Base-by-base conservation (phyloP, 2,113 vertebrate species). In the Scopus umbretta region DNA sequence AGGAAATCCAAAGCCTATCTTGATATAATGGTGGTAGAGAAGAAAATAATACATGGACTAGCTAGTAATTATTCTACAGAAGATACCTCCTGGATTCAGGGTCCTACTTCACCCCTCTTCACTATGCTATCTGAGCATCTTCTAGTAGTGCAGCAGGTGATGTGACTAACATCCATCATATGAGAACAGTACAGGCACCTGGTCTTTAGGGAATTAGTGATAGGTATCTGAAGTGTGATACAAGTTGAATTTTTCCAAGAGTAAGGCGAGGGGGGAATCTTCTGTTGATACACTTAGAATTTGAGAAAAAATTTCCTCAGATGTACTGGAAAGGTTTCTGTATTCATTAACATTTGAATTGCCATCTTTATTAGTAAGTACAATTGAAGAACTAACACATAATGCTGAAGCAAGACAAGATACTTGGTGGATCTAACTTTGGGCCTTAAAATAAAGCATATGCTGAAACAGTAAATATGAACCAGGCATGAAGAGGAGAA, bases 71-170 rank as follows among this genome's bases (percentile, higher is more conserved):
- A 94, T 71, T 59, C 36, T 29, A 32, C 38, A 58, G 58, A 59
- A 97, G 83, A 76, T 14, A 73, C 7, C n/a, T 88, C 32, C 32
- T 43, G 20, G 29, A 30, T 80, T 92, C 53, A 58, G 50, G n/a
- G 59, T 90, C 38, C 49, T 62, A 45, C 50, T 86, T 83, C 63
- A 67, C 45, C 27, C 27, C 27, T 95, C 59, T 49, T 92, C 72
- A 50, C 67, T 6, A 55, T 72, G 76, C 50, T 90, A 93, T 92
- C 88, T 89, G 42, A 88, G 32, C 66, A 92, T 90, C 85, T 95
- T 55, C 68, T n/a, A 5, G 72, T 10, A 80, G 80, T 50, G 72
- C 91, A 94, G 86, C 72, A 94, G 94, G 93, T 86, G 89, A 96
- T 30, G 80, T 23, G 53, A 80, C 76, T 23, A 88, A 71, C 91